phyloP scores from a whole-genome alignment of 1,140 invertebrate species.

The Protaetia brevitarsis region DNA sequence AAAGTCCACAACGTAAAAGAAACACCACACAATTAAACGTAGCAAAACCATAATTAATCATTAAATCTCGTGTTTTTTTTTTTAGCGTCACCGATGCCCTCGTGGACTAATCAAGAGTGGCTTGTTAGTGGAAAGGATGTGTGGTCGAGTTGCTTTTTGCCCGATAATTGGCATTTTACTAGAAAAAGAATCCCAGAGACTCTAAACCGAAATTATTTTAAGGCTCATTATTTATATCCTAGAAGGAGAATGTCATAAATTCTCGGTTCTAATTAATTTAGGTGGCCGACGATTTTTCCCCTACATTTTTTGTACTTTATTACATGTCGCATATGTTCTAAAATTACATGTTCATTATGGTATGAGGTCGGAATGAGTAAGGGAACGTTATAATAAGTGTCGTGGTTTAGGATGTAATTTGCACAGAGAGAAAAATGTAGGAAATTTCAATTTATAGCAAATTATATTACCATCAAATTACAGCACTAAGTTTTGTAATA shows the following conservation, averaged over 20 bases:
- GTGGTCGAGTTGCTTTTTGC: constrained; percentile 32
- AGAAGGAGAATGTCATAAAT: constrained; percentile 5
- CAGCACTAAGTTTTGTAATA: too few species aligned
- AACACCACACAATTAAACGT: background rate
- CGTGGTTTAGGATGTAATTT: too few species aligned
- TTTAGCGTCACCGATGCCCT: background rate
- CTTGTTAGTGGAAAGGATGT: constrained; percentile 35
- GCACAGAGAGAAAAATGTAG: too few species aligned
- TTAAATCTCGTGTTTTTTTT: constrained; percentile 6
- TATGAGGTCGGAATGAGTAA: background rate
- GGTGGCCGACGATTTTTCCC: background rate
- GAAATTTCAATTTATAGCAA: too few species aligned
- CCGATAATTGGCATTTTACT: constrained; percentile 32
- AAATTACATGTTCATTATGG: background rate
- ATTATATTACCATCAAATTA: too few species aligned
- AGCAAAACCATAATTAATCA: constrained; percentile 15
- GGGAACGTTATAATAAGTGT: too few species aligned
- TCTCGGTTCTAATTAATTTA: constrained; percentile 4
- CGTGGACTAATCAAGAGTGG: constrained; percentile 31
- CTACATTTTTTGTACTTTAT: background rate
- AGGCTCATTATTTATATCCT: constrained; percentile 23
- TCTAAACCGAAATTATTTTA: constrained; percentile 26
- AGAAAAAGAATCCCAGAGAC: constrained; percentile 25
- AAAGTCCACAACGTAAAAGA: background rate
- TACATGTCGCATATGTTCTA: background rate